These are phyloP conservation scores for Phataginus tricuspis DNA, from an alignment of 2,797 vertebrate species.

Conservation along the genomic window DNA sequence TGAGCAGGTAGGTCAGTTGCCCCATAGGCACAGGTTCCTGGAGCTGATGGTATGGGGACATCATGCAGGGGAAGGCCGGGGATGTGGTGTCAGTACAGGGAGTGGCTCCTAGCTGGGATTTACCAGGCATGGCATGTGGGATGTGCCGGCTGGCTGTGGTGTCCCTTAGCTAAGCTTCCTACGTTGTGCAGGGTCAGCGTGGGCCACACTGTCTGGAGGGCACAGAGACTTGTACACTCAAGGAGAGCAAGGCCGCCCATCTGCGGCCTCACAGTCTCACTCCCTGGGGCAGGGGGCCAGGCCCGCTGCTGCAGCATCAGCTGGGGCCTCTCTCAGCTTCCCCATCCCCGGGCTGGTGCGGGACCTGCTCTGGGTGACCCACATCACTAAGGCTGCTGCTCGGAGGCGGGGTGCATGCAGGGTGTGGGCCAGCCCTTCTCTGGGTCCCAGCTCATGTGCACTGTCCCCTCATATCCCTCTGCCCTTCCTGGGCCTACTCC, in stretches of 20 bases:
- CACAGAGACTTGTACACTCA: neutral
- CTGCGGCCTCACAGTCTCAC: neutral
- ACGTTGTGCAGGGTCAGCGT: neutral
- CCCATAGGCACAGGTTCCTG: neutral
- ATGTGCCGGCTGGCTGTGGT: no score
- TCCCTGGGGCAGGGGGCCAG: neutral
- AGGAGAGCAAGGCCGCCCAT: neutral
- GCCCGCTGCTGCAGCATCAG: neutral
- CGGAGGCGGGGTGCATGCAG: neutral
- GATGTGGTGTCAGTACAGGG: neutral
- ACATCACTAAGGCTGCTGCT: fast-evolving
- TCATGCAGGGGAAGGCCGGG: fast-evolving
- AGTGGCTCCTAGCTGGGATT: neutral
- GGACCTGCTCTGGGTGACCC: neutral
- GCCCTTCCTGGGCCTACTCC: neutral
- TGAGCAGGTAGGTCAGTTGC: neutral
- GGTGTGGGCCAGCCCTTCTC: neutral
- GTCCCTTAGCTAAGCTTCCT: neutral
- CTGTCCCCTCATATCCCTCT: neutral
- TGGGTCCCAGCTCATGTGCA: neutral
- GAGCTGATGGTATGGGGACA: neutral
- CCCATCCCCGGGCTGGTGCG: neutral
- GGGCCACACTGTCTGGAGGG: neutral
- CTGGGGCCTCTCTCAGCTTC: neutral
- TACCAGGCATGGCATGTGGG: neutral